These are phyloP conservation scores for Spisula solida DNA, from an alignment of 2,888 invertebrate species.

Conservation along the genomic window DNA sequence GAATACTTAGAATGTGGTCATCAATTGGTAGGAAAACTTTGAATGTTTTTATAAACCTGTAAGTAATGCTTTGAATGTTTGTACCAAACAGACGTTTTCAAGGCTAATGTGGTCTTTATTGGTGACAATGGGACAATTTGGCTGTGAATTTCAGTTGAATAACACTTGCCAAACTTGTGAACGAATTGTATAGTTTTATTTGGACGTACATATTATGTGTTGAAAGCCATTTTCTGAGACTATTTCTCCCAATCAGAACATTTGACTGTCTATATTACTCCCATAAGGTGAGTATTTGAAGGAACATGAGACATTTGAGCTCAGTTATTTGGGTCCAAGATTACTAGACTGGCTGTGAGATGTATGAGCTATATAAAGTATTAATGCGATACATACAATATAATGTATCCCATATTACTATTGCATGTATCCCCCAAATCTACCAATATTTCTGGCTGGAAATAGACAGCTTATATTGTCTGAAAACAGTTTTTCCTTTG, in stretches of 20 bases:
- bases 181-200: too few species aligned
- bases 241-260: background rate
- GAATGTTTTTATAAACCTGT: too few species aligned
- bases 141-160: too few species aligned
- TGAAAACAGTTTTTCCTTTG: background rate
- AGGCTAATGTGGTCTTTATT: too few species aligned
- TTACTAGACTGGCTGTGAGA: background rate
- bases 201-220: background rate
- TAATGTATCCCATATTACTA: background rate
- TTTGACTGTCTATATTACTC: background rate
- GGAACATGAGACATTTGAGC: background rate
- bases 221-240: background rate
- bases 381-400: background rate
- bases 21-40: too few species aligned
- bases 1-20: too few species aligned
- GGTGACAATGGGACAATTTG: too few species aligned
- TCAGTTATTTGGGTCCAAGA: background rate
- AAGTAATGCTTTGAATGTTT: too few species aligned
- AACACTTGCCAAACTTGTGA: too few species aligned
- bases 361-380: background rate
- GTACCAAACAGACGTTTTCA: too few species aligned
- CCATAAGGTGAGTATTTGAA: background rate
- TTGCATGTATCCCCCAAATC: background rate
- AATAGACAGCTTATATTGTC: background rate
- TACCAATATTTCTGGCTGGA: constrained; percentile 3